Base-by-base conservation (phyloP, 2,888 invertebrate species). In the Arge pagana region DNA sequence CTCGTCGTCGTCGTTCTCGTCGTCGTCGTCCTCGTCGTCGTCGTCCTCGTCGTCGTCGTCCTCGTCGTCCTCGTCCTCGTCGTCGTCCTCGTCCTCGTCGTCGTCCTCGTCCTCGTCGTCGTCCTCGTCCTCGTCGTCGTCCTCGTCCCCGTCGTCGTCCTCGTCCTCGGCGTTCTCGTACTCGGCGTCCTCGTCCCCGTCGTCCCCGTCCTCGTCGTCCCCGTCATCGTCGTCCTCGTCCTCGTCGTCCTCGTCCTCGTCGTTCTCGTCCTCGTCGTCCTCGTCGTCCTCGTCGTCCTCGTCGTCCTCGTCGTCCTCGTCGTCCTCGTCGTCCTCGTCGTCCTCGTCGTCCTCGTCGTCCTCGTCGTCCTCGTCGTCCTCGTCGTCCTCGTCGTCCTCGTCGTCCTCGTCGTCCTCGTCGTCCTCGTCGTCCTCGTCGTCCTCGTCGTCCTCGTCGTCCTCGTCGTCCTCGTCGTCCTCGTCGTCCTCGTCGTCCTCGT, bases 151-250 rank as follows among this genome's bases (percentile, higher is more conserved):
- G 4, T 16, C 16, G 24, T 13, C 18, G 23, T 35, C 18, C 31
- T 23, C 21, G 8, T n/a, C n/a, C n/a, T n/a, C n/a, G n/a, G n/a
- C n/a, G n/a, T n/a, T n/a, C n/a, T n/a, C n/a, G n/a, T n/a, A n/a
- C n/a, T n/a, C n/a, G n/a, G n/a, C n/a, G n/a, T n/a, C n/a, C n/a
- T n/a, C n/a, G n/a, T n/a, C n/a, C n/a, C n/a, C n/a, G n/a, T n/a
- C n/a, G n/a, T n/a, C n/a, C n/a, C n/a, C n/a, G n/a, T n/a, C n/a
- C n/a, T 15, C 24, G 7, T 36, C 48, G 16, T 45, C 19, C 11
- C 40, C 49, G 26, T 13, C 19, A 18, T 49, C 37, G 4, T 19
- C 30, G 30, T 39, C 37, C 30, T 18, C 30, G 28, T 24, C 39
- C 16, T 18, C 30, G 18, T 24, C 37, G 16, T 30, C 5, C 39